Evolutionary conservation across 1,140 invertebrate species (phyloP).

Genomic region (Antheraea mylitta): DNA sequence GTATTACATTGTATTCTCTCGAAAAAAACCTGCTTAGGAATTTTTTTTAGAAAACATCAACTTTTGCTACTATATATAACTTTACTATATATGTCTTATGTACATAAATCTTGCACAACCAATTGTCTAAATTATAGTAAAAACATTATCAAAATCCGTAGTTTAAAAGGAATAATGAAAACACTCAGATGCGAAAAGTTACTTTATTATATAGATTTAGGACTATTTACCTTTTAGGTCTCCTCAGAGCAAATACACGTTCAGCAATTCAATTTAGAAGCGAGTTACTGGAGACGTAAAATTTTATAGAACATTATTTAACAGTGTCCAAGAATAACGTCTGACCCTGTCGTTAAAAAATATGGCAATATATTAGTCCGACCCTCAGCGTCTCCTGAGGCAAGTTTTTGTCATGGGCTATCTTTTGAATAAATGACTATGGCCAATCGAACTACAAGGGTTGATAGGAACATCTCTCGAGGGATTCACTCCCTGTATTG

Average conservation of each 20-base stretch:
- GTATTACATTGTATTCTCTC: too few relatives aligned
- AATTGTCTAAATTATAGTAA: too few relatives aligned
- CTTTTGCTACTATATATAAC: too few relatives aligned
- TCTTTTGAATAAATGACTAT: slow-evolving; percentile 2
- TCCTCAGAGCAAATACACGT: not conserved
- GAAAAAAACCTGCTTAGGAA: too few relatives aligned
- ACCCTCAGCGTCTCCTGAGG: slow-evolving; percentile 4
- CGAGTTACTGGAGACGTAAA: not conserved
- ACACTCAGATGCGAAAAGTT: too few relatives aligned
- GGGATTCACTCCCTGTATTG: not conserved
- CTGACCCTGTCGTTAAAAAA: slow-evolving; percentile 20
- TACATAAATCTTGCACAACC: too few relatives aligned
- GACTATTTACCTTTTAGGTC: not conserved
- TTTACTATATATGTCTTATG: too few relatives aligned
- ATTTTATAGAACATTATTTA: slow-evolving; percentile 26
- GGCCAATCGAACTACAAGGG: slow-evolving; percentile 2
- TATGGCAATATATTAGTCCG: slow-evolving; percentile 22
- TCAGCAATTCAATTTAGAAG: not conserved
- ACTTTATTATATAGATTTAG: not conserved
- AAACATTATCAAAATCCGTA: too few relatives aligned
- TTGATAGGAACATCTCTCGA: slow-evolving; percentile 1
- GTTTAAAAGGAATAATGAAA: too few relatives aligned
- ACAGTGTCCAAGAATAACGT: slow-evolving; percentile 6
- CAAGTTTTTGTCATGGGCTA: slow-evolving; percentile 1
- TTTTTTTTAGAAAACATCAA: too few relatives aligned